phyloP scores from a whole-genome alignment of 2,888 invertebrate species.

The Hirtodrosophila histrioides region DNA sequence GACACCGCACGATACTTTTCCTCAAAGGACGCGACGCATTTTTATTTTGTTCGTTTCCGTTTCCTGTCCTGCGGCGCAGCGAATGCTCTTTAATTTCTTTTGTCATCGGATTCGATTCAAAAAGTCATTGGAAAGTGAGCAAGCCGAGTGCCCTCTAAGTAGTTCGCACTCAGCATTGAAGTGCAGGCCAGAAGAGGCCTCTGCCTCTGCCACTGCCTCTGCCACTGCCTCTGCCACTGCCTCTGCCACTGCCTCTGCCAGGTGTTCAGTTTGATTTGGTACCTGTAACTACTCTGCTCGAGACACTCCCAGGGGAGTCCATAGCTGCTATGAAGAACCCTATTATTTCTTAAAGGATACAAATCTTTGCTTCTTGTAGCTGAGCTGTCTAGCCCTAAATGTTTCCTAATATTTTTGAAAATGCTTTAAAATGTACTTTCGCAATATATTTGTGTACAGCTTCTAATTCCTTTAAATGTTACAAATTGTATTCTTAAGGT shows the following conservation, averaged over 20 bases:
- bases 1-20: constrained; percentile 56
- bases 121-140: constrained; percentile 56
- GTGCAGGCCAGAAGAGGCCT: constrained; percentile 37
- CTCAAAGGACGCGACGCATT: constrained; percentile 38
- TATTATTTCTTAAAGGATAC: no score
- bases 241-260: constrained; percentile 36
- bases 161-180: constrained; percentile 67
- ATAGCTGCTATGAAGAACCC: no score
- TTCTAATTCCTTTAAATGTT: no score
- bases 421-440: no score
- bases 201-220: constrained; percentile 23
- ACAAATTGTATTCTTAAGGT: no score
- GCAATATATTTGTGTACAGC: no score
- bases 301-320: no score
- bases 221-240: constrained; percentile 52
- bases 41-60: constrained; percentile 66
- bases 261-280: constrained; percentile 49
- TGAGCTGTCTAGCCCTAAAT: no score
- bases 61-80: constrained; percentile 73
- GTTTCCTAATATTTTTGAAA: no score
- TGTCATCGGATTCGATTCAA: constrained; percentile 66
- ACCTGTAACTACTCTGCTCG: constrained; percentile 20
- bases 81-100: constrained; percentile 71
- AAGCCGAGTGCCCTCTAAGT: constrained; percentile 49
- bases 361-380: no score